A percentile compares a stretch with the other conserved stretches of the same genome.
Evolutionary conservation across 2,113 vertebrate species (phyloP).

Genomic region (Heterocephalus glaber): DNA sequence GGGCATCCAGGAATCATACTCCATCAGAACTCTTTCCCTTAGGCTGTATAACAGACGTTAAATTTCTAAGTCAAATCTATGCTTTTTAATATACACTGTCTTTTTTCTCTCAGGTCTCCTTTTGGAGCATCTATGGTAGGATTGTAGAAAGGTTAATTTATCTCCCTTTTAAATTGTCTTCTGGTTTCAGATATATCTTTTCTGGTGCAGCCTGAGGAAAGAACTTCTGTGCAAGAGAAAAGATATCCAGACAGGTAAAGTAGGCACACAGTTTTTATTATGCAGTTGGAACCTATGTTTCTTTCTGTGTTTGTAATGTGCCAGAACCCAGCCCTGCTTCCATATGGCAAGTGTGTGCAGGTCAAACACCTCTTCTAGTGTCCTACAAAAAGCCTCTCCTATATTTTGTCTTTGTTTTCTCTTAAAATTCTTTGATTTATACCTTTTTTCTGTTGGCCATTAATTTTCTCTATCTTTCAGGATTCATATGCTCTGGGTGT

Average conservation of each 20-base stretch:
- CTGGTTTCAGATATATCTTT: not conserved
- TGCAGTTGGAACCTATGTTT: not conserved
- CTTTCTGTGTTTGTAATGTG: too few species aligned
- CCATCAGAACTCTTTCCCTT: not conserved
- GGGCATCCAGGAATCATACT: not conserved
- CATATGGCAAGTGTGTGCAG: too few species aligned
- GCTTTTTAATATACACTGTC: not conserved
- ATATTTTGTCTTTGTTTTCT: not conserved
- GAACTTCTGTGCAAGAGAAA: not conserved
- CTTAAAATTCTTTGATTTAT: not conserved
- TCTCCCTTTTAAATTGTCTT: too few species aligned
- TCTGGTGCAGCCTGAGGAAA: not conserved
- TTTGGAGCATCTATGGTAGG: not conserved
- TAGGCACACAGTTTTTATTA: not conserved
- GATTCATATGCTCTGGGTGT: not conserved
- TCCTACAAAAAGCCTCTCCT: fast-evolving
- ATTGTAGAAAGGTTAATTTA: not conserved
- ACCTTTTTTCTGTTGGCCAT: not conserved
- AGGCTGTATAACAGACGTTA: not conserved
- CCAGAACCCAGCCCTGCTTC: not conserved
- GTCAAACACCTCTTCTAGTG: not conserved
- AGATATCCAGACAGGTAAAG: not conserved
- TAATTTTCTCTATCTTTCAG: not conserved
- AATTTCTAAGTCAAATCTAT: not conserved
- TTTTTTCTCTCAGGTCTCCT: not conserved